These are phyloP conservation scores for Orthonevra nobilis DNA, from an alignment of 2,888 invertebrate genomes.

Conservation along the genomic window DNA sequence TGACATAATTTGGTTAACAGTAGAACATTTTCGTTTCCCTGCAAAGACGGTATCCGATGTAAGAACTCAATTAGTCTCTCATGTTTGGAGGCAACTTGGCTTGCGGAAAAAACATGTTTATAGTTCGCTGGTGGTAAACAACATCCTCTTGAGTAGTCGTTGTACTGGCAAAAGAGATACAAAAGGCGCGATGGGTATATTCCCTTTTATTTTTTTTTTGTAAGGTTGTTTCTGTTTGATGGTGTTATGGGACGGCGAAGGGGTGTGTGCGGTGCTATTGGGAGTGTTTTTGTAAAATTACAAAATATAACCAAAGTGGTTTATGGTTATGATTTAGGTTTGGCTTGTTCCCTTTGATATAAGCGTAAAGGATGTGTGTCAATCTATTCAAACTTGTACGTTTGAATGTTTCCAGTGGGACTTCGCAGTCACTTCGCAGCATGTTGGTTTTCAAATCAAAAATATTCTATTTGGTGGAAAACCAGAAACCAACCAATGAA, in stretches of 20 bases:
- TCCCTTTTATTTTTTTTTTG: too few relatives aligned
- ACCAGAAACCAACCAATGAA: too few relatives aligned
- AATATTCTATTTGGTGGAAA: too few relatives aligned
- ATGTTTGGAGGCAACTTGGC: constrained; percentile 60
- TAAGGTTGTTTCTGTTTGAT: constrained; percentile 17
- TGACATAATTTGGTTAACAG: constrained; percentile 67
- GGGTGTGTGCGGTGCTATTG: background rate
- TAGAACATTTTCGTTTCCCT: constrained; percentile 33
- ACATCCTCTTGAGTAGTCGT: background rate
- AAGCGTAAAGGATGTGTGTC: background rate
- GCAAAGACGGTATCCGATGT: constrained; percentile 20
- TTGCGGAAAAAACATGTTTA: constrained; percentile 32
- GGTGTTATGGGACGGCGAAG: too few relatives aligned
- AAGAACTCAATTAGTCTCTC: constrained; percentile 70
- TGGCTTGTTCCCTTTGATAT: constrained; percentile 3
- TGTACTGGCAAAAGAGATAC: constrained; percentile 10
- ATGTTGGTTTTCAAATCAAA: too few relatives aligned
- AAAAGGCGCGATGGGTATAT: constrained; percentile 22
- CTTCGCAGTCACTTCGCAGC: too few relatives aligned
- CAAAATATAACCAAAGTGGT: constrained; percentile 6
- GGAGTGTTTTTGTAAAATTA: constrained; percentile 5
- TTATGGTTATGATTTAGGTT: background rate
- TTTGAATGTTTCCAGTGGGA: too few relatives aligned
- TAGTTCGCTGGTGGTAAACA: constrained; percentile 19
- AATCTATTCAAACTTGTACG: too few relatives aligned